A percentile compares a stretch with the other conserved stretches of the same genome.
phyloP scores from a whole-genome alignment of 2,888 invertebrate species.

The Oscheius onirici region DNA sequence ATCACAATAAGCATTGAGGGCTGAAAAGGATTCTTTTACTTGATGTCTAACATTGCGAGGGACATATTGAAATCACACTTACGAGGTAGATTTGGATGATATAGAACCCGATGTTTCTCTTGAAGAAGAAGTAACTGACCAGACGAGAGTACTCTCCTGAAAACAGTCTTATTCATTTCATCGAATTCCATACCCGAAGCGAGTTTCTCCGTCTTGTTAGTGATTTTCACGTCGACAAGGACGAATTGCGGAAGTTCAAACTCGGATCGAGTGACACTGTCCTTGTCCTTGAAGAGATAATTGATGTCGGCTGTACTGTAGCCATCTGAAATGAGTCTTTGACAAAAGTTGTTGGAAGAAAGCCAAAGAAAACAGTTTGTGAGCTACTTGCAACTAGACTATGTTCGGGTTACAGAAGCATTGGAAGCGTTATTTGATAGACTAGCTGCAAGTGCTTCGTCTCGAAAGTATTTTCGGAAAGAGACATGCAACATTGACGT shows the following conservation, averaged over 20 bases:
- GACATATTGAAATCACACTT: conserved; percentile 41
- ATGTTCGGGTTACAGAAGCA: conserved; percentile 24
- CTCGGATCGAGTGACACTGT: conserved; percentile 39
- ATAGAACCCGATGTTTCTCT: conserved; percentile 96
- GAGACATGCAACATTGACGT: conserved; percentile 23
- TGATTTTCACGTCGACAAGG: conserved; percentile 48
- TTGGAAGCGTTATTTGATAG: conserved; percentile 32
- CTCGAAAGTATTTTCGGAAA: conserved; percentile 15
- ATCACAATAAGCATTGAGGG: background rate
- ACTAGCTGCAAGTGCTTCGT: conserved; percentile 29
- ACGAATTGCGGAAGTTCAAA: conserved; percentile 61
- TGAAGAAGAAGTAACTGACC: conserved; percentile 75
- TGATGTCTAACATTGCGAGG: background rate
- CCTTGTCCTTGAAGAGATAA: conserved; percentile 48
- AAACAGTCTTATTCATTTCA: background rate
- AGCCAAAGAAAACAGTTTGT: conserved; percentile 41
- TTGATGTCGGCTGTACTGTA: conserved; percentile 61
- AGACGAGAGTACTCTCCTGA: conserved; percentile 72
- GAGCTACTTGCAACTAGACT: conserved; percentile 1
- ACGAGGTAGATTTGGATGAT: conserved; percentile 91
- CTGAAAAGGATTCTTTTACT: background rate
- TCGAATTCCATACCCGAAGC: conserved; percentile 50
- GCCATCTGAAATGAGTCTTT: conserved; percentile 53
- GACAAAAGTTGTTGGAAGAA: background rate
- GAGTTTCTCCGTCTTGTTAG: conserved; percentile 53